These are phyloP conservation scores for Patella caerulea DNA, from an alignment of 2,888 invertebrate species.

Conservation along the genomic window DNA sequence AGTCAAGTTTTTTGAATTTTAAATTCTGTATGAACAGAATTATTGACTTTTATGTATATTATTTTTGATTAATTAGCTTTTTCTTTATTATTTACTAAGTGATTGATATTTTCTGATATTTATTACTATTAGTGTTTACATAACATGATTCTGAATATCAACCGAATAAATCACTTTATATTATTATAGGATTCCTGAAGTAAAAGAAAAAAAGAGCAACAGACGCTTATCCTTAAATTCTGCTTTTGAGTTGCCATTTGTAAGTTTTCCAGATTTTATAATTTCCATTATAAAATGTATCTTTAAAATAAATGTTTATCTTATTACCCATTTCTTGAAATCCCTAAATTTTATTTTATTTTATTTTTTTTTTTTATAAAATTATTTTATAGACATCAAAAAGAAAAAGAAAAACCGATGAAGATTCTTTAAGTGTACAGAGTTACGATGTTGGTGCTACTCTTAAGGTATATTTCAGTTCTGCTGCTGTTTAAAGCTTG, in stretches of 20 bases:
- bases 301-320: too few species aligned
- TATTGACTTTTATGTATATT: too few species aligned
- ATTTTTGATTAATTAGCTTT: too few species aligned
- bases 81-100: too few species aligned
- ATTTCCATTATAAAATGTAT: too few species aligned
- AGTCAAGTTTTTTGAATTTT: too few species aligned
- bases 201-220: neutral
- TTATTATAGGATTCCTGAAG: constrained; percentile 6
- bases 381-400: constrained; percentile 46
- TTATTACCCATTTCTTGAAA: neutral
- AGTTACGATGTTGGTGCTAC: constrained; percentile 45
- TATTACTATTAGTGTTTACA: neutral
- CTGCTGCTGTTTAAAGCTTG: too few species aligned
- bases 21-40: too few species aligned
- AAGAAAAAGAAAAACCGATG: constrained; percentile 48
- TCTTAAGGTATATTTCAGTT: neutral
- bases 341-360: neutral
- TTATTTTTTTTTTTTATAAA: neutral
- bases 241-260: constrained; percentile 6
- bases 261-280: neutral
- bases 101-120: too few species aligned
- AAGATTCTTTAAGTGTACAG: constrained; percentile 53
- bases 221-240: constrained; percentile 1
- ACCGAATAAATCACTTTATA: neutral
- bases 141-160: neutral